phyloP scores from a whole-genome alignment of 2,888 invertebrate species.

The Eupithecia abbreviata region DNA sequence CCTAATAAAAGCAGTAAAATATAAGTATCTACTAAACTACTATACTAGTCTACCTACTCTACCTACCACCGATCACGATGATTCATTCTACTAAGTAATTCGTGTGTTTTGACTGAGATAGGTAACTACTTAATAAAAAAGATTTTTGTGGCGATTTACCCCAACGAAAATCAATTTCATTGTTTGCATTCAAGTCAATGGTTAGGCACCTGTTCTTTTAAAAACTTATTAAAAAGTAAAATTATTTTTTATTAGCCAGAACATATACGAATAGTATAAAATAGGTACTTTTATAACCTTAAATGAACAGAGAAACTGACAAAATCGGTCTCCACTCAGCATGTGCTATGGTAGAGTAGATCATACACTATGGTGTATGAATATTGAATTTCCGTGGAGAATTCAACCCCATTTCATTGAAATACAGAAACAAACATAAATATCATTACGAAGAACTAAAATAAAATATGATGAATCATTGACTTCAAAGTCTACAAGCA shows the following conservation, averaged over 20 bases:
- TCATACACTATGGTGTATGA: too few relatives aligned
- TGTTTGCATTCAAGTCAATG: background rate
- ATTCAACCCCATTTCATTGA: too few relatives aligned
- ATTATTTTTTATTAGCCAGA: too few relatives aligned
- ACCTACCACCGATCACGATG: background rate
- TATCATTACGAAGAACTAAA: background rate
- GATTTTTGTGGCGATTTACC: background rate
- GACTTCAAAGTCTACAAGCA: background rate
- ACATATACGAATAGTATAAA: too few relatives aligned
- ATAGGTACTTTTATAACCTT: too few relatives aligned
- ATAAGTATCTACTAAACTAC: background rate
- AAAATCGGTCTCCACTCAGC: too few relatives aligned
- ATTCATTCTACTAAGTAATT: background rate
- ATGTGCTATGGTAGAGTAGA: too few relatives aligned
- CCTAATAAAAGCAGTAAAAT: background rate
- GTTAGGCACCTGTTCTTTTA: background rate
- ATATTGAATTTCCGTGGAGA: too few relatives aligned
- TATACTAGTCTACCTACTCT: background rate
- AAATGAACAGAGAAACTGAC: too few relatives aligned
- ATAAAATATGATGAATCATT: constrained; percentile 26
- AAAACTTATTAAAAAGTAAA: too few relatives aligned
- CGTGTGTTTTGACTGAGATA: background rate
- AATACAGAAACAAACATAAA: background rate
- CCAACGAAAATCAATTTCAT: background rate
- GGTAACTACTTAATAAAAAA: background rate